phyloP scores from a whole-genome alignment of 2,888 invertebrate genomes.

The Uloborus plumipes region DNA sequence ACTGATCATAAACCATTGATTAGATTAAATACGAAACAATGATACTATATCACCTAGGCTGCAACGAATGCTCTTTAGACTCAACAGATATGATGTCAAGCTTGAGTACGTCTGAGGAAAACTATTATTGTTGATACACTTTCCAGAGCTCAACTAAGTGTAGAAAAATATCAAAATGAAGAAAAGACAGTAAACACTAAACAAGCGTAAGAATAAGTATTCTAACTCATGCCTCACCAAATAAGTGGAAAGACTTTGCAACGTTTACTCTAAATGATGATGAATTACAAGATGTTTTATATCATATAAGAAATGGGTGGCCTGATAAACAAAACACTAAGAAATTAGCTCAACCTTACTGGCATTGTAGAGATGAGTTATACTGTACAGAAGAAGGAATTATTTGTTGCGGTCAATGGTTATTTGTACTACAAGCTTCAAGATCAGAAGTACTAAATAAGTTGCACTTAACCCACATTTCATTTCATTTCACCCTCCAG shows the following conservation, averaged over 20 bases:
- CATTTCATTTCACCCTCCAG: no score
- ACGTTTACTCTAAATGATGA: background rate
- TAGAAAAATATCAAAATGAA: background rate
- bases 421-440: conserved; percentile 3
- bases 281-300: background rate
- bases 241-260: conserved; percentile 4
- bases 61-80: conserved; percentile 18
- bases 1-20: conserved; percentile 42
- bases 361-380: conserved; percentile 24
- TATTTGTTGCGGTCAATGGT: conserved; percentile 9
- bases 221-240: conserved; percentile 7
- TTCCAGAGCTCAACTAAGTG: conserved; percentile 5
- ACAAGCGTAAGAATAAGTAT: background rate
- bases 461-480: conserved; percentile 2
- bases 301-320: conserved; percentile 1
- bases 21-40: conserved; percentile 5
- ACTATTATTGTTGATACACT: conserved; percentile 22
- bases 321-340: background rate
- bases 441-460: background rate
- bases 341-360: background rate
- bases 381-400: conserved; percentile 5
- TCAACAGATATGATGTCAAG: conserved; percentile 29
- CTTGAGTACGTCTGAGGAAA: conserved; percentile 22
- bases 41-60: conserved; percentile 10
- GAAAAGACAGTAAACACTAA: background rate